These are phyloP conservation scores for Enteromius afrohamiltoni DNA, from an alignment of 2,797 vertebrate species.

Conservation along the genomic window DNA sequence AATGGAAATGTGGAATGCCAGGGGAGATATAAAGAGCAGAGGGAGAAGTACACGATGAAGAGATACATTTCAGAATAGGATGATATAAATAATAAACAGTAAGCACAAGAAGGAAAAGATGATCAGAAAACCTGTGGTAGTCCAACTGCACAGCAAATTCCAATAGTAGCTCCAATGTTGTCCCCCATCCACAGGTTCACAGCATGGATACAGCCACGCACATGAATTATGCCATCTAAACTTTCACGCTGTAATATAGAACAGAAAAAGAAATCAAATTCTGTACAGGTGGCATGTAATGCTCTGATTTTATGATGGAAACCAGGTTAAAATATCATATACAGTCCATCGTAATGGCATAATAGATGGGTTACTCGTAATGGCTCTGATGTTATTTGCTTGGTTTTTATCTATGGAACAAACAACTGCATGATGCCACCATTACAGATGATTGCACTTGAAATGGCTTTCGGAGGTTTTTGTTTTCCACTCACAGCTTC, in stretches of 20 bases:
- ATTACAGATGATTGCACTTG: slow-evolving; percentile 22
- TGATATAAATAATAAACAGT: neutral
- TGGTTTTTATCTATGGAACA: slow-evolving; percentile 19
- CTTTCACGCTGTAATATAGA: slow-evolving; percentile 77
- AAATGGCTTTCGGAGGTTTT: slow-evolving; percentile 19
- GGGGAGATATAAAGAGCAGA: slow-evolving; percentile 7
- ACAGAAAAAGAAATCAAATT: neutral
- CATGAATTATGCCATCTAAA: slow-evolving; percentile 81
- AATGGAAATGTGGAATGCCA: slow-evolving; percentile 48
- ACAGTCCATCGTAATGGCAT: slow-evolving; percentile 17
- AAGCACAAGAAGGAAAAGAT: neutral
- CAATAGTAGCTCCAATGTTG: slow-evolving; percentile 84
- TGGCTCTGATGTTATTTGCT: slow-evolving; percentile 28
- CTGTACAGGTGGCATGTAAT: neutral
- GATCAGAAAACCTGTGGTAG: slow-evolving; percentile 83
- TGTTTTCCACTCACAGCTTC: slow-evolving; percentile 6
- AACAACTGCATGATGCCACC: slow-evolving; percentile 19
- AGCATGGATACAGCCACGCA: slow-evolving; percentile 90
- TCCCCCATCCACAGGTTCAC: slow-evolving; percentile 91
- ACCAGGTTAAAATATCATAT: neutral
- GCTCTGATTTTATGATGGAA: neutral
- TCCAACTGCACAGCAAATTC: slow-evolving; percentile 83
- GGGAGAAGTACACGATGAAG: neutral
- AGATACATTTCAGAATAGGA: neutral
- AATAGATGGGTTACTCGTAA: slow-evolving; percentile 39